Evolutionary conservation across 2,888 invertebrate genomes (phyloP), one percentile per base, ranked within the genome.

Genomic region (Congeria kusceri): DNA sequence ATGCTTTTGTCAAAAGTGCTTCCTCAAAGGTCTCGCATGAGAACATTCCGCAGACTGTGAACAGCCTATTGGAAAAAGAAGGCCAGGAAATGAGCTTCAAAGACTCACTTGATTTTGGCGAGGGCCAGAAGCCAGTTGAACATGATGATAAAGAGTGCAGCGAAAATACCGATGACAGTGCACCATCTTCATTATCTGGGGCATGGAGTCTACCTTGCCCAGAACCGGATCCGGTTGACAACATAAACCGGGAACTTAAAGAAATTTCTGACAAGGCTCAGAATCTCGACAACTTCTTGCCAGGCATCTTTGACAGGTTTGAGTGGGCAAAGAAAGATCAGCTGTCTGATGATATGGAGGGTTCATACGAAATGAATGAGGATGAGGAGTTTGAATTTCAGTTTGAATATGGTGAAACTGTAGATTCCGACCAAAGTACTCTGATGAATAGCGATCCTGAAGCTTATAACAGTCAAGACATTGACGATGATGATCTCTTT

Each of bases 391-490:
- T 72, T 62, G 72, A 68, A 23, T 65, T 76, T 64, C 62, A 79
- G 5, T 65, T 65, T 62, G 61, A 75, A 13, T 64, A 64, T 57
- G 71, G 25, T 20, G 23, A 71, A 46, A 53, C 57, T 15, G 56
- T 56, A 11, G 67, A 75, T 20, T 79, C 75, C 9, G 79, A 79
- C 4, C 66, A 56, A 2, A 79, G 79, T 29, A 79, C 75, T 13
- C 58, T 75, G 7, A 79, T 65, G 15, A 61, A 69, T n/a, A 58
- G 68, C 49, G 64, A 72, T 58, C 23, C 18, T 20, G 71, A 72
- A 23, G 28, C 25, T 1, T 32, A 18, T 4, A 49, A 32, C 23
- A 58, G 64, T 47, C 57, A 39, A 20, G 71, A 63, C 18, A 46
- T 64, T 20, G 56, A 58, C 47, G 71, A 72, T 23, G 70, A 74